A percentile compares a stretch with the other conserved stretches of the same genome.
Conservation (phyloP, 1,140 invertebrate genomes). For the Pseudomyrmex concolor region DNA sequence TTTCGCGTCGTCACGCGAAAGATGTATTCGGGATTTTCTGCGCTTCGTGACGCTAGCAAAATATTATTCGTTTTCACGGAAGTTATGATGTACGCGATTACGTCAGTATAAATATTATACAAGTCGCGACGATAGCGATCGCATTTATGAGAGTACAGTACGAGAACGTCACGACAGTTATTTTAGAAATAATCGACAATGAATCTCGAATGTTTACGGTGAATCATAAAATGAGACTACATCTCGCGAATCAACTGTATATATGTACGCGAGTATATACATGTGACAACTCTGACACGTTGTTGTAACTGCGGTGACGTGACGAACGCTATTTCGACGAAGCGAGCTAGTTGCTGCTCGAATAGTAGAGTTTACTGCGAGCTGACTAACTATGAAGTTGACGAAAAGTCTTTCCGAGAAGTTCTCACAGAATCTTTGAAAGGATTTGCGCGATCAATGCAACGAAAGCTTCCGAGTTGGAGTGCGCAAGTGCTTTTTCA, state of each 20-base stretch:
- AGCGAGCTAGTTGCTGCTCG: slow-evolving; percentile 3
- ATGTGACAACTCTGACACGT: slow-evolving; percentile 30
- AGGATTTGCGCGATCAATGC: neutral
- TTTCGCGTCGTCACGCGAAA: slow-evolving; percentile 44
- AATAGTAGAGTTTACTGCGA: slow-evolving; percentile 14
- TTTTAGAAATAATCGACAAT: slow-evolving; percentile 31
- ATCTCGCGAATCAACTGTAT: slow-evolving; percentile 4
- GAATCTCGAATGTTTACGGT: neutral
- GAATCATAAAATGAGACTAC: slow-evolving; percentile 23
- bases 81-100: too few species aligned
- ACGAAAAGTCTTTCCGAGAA: neutral
- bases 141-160: neutral
- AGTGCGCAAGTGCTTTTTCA: neutral
- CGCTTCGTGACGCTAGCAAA: neutral
- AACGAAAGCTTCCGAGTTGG: neutral
- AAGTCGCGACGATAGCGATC: neutral
- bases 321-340: neutral
- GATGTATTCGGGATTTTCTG: neutral
- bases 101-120: neutral
- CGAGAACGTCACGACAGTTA: neutral
- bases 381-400: neutral
- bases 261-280: neutral
- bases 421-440: neutral
- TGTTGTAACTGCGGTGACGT: neutral
- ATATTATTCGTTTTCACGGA: too few species aligned